Percentiles rank a stretch among this genome's conserved stretches.
These are phyloP conservation scores for Gavialis gangeticus DNA, from an alignment of 2,113 vertebrate genomes.

Conservation along the genomic window DNA sequence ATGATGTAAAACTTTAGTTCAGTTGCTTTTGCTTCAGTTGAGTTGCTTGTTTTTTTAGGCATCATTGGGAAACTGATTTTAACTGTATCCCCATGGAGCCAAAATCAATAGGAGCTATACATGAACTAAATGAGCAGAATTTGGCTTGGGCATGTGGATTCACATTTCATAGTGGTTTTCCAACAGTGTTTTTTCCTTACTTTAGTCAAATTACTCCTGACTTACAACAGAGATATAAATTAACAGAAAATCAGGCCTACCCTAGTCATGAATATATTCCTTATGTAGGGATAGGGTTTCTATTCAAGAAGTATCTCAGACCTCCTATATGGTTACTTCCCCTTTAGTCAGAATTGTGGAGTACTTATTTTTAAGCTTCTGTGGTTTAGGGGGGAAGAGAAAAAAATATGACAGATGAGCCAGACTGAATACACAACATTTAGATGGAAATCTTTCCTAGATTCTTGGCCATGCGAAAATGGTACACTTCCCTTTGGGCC, in stretches of 20 bases:
- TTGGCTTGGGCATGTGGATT: background rate
- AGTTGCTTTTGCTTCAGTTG: background rate
- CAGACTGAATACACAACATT: background rate
- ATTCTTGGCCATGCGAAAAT: background rate
- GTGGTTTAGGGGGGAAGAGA: background rate
- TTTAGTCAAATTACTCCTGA: background rate
- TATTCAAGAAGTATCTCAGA: background rate
- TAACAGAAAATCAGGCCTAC: background rate
- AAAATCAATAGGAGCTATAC: background rate
- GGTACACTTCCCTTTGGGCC: background rate
- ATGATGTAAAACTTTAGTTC: background rate
- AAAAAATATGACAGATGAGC: background rate
- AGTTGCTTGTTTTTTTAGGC: background rate
- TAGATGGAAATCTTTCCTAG: rapidly evolving
- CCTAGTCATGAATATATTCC: background rate
- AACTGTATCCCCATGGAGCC: conserved; percentile 41
- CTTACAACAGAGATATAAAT: background rate
- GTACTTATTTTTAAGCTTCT: background rate
- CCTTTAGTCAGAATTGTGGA: background rate
- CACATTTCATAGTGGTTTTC: conserved; percentile 24
- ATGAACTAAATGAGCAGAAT: background rate
- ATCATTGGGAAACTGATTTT: background rate
- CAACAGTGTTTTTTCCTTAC: background rate
- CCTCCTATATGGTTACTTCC: background rate
- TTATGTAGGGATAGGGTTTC: background rate